These are phyloP conservation scores for Venturia canescens DNA, from an alignment of 1,140 invertebrate species.

Conservation along the genomic window DNA sequence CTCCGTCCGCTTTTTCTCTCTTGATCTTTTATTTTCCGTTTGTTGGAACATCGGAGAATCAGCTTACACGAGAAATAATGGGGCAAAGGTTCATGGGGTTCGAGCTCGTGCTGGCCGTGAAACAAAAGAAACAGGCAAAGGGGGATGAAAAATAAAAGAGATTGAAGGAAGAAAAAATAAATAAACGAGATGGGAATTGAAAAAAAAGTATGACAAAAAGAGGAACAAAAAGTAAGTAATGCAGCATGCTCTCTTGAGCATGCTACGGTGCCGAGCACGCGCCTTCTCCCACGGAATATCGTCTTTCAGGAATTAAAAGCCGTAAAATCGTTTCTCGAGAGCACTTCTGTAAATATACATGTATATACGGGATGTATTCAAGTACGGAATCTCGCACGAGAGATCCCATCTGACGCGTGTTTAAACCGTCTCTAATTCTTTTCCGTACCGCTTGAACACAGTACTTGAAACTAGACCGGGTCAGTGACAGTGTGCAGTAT, in stretches of 20 bases:
- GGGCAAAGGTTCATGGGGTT: neutral
- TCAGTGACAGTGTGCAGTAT: neutral
- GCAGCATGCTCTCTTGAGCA: neutral
- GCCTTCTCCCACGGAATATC: slow-evolving; percentile 19
- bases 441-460: neutral
- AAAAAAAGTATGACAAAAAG: neutral
- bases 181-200: neutral
- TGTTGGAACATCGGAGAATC: neutral
- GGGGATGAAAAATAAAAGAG: neutral
- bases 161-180: neutral
- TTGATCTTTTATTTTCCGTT: slow-evolving; percentile 4
- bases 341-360: neutral
- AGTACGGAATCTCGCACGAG: neutral
- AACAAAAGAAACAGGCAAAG: neutral
- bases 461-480: slow-evolving; percentile 1
- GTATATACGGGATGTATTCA: neutral
- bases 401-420: slow-evolving; percentile 11
- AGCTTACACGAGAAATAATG: slow-evolving; percentile 27
- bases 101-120: neutral
- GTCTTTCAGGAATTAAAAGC: slow-evolving; percentile 33
- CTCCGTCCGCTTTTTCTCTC: neutral
- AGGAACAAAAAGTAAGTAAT: neutral
- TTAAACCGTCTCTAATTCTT: slow-evolving; percentile 2
- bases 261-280: neutral
- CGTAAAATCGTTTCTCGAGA: slow-evolving; percentile 21